phyloP scores from a whole-genome alignment of 2,797 vertebrate genomes.

The Spondyliosoma cantharus region DNA sequence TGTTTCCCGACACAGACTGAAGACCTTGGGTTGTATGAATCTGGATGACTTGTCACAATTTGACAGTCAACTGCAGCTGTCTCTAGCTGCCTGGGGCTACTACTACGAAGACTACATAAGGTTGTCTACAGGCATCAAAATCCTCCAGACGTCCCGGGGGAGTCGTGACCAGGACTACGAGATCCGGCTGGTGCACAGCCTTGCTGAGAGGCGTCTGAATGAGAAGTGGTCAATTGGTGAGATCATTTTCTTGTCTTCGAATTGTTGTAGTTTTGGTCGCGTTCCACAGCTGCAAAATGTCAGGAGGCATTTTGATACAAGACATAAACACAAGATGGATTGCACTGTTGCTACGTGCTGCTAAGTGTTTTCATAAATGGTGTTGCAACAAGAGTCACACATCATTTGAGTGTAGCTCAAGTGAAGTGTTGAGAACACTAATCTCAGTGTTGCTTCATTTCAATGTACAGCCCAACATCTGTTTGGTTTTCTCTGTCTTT shows the following conservation, averaged over 20 bases:
- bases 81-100: slow-evolving; percentile 87
- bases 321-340: slow-evolving; percentile 5
- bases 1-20: slow-evolving; percentile 75
- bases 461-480: slow-evolving; percentile 2
- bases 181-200: slow-evolving; percentile 85
- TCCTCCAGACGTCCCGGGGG: slow-evolving; percentile 83
- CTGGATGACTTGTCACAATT: slow-evolving; percentile 87
- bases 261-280: background rate
- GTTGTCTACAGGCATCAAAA: slow-evolving; percentile 85
- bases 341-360: slow-evolving; percentile 17
- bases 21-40: slow-evolving; percentile 84
- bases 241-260: slow-evolving; percentile 38
- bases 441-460: slow-evolving; percentile 31
- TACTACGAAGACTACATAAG: slow-evolving; percentile 89
- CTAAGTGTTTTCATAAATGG: slow-evolving; percentile 29
- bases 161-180: slow-evolving; percentile 87
- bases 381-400: background rate
- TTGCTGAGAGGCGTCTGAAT: slow-evolving; percentile 86
- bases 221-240: slow-evolving; percentile 89
- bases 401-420: slow-evolving; percentile 30
- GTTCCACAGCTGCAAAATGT: slow-evolving; percentile 7
- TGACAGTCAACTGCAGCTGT: slow-evolving; percentile 86
- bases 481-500: slow-evolving; percentile 3
- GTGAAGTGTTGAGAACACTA: slow-evolving; percentile 9
- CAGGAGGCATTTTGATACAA: background rate